Conservation (phyloP, 2,113 vertebrate species). For the Alligator mississippiensis region DNA sequence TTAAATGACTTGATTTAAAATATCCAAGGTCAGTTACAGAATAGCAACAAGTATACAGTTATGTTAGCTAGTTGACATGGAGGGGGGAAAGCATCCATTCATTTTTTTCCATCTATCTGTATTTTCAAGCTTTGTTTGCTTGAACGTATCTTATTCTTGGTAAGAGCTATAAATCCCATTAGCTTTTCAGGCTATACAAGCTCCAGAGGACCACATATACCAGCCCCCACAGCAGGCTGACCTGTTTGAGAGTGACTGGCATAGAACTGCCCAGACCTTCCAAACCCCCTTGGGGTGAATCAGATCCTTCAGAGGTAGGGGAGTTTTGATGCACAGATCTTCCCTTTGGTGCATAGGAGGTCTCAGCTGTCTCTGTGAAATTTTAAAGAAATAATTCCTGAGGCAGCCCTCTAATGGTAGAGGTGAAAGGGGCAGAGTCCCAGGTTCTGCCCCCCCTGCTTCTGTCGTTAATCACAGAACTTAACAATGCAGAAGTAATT, state of each 20-base stretch:
- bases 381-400: not conserved
- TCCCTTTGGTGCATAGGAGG: not conserved
- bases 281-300: not conserved
- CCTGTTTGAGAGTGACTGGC: not conserved
- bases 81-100: not conserved
- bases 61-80: not conserved
- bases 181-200: not conserved
- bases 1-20: not conserved
- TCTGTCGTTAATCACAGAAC: not conserved
- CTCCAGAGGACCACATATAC: not conserved
- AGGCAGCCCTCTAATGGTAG: not conserved
- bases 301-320: too few relatives aligned
- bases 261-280: not conserved
- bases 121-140: not conserved
- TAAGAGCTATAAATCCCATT: conserved; percentile 2
- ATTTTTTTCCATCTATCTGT: not conserved
- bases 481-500: not conserved
- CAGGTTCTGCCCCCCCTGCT: not conserved
- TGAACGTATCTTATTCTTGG: not conserved
- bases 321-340: accelerated
- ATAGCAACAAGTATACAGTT: not conserved
- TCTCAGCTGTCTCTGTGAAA: not conserved
- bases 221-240: not conserved
- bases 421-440: not conserved
- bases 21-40: not conserved